phyloP scores from a whole-genome alignment of 2,797 vertebrate genomes.

The Myotis vivesi region DNA sequence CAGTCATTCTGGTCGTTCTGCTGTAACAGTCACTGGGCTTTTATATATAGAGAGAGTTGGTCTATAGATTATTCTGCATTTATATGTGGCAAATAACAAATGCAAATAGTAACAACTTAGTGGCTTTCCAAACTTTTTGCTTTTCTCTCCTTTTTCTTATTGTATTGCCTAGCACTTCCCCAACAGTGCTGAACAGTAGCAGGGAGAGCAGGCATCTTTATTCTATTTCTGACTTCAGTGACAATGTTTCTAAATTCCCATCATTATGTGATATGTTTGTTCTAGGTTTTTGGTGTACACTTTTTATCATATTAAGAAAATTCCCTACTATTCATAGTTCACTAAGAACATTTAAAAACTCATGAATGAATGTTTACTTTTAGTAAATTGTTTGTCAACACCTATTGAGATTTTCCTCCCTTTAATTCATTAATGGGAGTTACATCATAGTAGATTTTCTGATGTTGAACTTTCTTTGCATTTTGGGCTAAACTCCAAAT shows the following conservation, averaged over 20 bases:
- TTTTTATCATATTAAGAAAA: neutral
- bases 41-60: neutral
- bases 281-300: neutral
- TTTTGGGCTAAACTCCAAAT: neutral
- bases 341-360: neutral
- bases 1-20: too few relatives aligned
- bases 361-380: neutral
- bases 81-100: neutral
- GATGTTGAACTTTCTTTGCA: neutral
- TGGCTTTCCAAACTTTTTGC: neutral
- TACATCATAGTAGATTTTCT: conserved; percentile 11
- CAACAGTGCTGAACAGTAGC: neutral
- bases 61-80: neutral
- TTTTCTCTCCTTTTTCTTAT: neutral
- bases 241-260: conserved; percentile 20
- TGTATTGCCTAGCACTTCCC: neutral
- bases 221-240: conserved; percentile 39
- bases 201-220: neutral
- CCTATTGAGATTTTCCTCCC: neutral
- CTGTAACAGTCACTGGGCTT: too few relatives aligned
- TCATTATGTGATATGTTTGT: neutral
- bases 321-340: neutral
- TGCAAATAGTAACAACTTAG: neutral
- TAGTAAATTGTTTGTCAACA: neutral
- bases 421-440: neutral